phyloP scores from a whole-genome alignment of 2,113 vertebrate species.

The Platysternon megacephalum region DNA sequence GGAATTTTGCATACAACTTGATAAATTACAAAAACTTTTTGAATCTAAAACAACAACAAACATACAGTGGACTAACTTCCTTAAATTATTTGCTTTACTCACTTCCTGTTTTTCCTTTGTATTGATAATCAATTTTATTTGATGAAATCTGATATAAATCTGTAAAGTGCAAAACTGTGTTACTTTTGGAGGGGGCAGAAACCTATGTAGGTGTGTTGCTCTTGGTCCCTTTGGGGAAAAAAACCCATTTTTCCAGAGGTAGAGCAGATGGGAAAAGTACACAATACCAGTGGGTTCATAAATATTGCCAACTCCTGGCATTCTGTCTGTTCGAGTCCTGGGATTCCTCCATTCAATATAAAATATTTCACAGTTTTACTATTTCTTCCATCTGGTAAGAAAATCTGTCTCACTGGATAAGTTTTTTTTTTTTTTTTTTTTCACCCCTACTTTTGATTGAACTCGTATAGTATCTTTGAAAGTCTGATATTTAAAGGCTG shows the following conservation, averaged over 20 bases:
- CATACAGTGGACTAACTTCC: background rate
- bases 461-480: background rate
- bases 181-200: background rate
- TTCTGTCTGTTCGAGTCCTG: background rate
- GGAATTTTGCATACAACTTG: fast-evolving
- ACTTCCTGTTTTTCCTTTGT: background rate
- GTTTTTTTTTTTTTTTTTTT: background rate
- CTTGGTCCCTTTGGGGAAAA: fast-evolving
- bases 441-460: background rate
- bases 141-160: background rate
- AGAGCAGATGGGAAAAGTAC: background rate
- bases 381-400: background rate
- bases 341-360: background rate
- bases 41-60: fast-evolving
- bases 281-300: background rate
- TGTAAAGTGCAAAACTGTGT: background rate
- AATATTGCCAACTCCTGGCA: background rate
- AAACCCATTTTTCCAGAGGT: background rate
- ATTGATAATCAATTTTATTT: background rate
- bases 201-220: background rate
- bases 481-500: background rate
- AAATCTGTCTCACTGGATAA: background rate
- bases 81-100: background rate
- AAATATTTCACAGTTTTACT: background rate
- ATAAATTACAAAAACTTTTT: background rate